phyloP scores from a whole-genome alignment of 1,140 invertebrate genomes.

The Drosophila biarmipes region DNA sequence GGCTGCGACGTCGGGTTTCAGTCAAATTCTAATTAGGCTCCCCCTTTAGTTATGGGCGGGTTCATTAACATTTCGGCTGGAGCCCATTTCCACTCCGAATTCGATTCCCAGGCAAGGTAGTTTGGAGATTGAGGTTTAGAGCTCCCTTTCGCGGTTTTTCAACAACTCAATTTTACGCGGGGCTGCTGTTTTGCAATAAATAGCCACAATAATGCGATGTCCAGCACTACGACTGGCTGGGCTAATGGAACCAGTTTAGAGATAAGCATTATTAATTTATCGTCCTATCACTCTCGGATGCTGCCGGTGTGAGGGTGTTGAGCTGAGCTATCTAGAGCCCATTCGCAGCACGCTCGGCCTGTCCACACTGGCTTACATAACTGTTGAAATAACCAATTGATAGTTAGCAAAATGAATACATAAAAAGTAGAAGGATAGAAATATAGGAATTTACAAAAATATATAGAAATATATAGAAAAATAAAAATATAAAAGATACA shows the following conservation, averaged over 20 bases:
- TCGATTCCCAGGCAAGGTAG: constrained; percentile 5
- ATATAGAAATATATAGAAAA: no score
- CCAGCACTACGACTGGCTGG: constrained; percentile 3
- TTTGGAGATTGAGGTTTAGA: not conserved
- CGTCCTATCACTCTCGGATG: constrained; percentile 46
- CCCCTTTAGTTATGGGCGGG: constrained; percentile 14
- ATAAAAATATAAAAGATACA: no score
- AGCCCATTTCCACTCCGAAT: constrained; percentile 13
- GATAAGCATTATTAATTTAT: constrained; percentile 78
- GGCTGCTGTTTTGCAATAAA: constrained; percentile 53
- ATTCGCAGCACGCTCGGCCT: constrained; percentile 28
- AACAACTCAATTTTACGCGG: constrained; percentile 36
- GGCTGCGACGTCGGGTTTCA: constrained; percentile 30
- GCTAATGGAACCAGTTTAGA: constrained; percentile 78
- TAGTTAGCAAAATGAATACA: no score
- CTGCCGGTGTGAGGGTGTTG: constrained; percentile 60
- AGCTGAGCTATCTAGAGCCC: constrained; percentile 33
- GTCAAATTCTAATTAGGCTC: constrained; percentile 54
- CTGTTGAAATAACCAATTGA: no score
- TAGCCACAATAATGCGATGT: constrained; percentile 39
- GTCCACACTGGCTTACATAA: constrained; percentile 34
- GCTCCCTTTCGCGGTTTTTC: constrained; percentile 2
- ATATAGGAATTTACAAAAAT: no score
- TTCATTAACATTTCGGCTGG: constrained; percentile 53
- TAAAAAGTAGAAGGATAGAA: no score